These are phyloP conservation scores for Pseudonaja textilis DNA, from an alignment of 2,113 vertebrate species.

Conservation along the genomic window DNA sequence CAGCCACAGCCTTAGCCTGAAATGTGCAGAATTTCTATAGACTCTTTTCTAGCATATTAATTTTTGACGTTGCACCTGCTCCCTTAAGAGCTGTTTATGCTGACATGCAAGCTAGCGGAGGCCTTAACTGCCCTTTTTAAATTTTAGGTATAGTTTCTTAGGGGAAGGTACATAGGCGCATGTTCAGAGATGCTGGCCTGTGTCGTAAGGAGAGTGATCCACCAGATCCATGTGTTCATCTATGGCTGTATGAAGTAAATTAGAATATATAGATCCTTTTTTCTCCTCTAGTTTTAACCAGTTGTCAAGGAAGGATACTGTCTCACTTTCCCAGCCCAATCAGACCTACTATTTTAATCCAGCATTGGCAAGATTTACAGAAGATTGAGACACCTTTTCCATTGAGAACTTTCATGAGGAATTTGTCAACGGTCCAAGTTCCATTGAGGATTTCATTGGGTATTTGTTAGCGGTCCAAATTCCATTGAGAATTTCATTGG, in stretches of 20 bases:
- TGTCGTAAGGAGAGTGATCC: not conserved
- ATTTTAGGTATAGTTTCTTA: not conserved
- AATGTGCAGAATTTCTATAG: not conserved
- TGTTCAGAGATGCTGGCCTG: not conserved
- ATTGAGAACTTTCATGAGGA: not conserved
- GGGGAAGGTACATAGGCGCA: not conserved
- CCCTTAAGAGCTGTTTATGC: not conserved
- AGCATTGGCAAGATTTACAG: not conserved
- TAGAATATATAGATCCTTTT: not conserved
- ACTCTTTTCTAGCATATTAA: not conserved
- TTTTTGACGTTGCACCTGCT: not conserved
- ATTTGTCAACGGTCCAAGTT: not conserved
- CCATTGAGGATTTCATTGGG: not conserved
- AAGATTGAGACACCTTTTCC: not conserved
- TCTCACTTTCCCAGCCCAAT: not conserved
- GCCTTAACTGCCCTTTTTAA: not conserved
- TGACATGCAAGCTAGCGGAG: not conserved
- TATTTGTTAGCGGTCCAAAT: not conserved
- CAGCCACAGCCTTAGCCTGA: not conserved
- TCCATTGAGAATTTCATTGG: no score
- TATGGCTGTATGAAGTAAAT: not conserved
- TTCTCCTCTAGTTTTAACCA: not conserved
- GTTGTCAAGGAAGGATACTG: not conserved
- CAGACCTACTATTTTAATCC: not conserved
- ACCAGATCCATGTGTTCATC: not conserved